These are phyloP conservation scores for Rutilus rutilus DNA, from an alignment of 2,113 vertebrate species.

Conservation along the genomic window DNA sequence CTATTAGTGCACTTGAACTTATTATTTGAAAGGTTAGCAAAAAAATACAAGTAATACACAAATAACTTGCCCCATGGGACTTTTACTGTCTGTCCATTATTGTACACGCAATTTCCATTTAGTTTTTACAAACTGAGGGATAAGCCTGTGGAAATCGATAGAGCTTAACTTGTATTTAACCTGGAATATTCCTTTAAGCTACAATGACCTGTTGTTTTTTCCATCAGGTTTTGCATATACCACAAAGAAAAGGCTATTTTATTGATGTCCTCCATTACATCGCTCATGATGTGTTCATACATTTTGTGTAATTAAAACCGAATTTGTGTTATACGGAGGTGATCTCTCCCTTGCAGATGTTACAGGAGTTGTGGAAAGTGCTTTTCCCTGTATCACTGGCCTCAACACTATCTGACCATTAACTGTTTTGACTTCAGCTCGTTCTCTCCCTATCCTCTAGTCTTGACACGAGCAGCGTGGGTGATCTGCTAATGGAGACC, in stretches of 20 bases:
- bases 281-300: not conserved
- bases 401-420: conserved; percentile 29
- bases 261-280: not conserved
- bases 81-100: not conserved
- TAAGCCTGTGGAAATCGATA: not conserved
- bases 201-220: not conserved
- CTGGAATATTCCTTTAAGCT: not conserved
- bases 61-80: not conserved
- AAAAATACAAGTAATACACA: not conserved
- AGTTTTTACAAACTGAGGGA: not conserved
- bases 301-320: not conserved
- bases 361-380: not conserved
- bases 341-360: not conserved
- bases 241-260: not conserved
- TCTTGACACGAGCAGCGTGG: conserved; percentile 12
- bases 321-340: not conserved
- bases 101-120: not conserved
- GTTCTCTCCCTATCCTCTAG: not conserved
- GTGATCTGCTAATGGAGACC: conserved; percentile 29
- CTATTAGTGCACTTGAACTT: no score
- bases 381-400: conserved; percentile 26
- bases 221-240: not conserved
- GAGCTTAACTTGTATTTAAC: not conserved
- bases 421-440: conserved; percentile 19
- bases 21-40: not conserved